Base-by-base conservation (phyloP, 2,113 vertebrate species). In the Melospiza georgiana region DNA sequence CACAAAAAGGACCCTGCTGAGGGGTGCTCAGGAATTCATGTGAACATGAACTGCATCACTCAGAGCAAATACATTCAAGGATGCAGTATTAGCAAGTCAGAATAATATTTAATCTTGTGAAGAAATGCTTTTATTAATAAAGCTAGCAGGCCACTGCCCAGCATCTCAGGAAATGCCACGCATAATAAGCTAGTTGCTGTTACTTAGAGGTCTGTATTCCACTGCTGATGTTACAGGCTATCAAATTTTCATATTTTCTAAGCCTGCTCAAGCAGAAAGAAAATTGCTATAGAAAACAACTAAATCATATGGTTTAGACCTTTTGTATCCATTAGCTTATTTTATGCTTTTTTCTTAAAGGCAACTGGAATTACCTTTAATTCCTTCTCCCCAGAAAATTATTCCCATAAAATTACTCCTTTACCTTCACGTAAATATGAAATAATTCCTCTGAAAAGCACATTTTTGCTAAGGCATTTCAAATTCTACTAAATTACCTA, bases 11-110 rank as follows among this genome's bases (percentile, higher is more conserved):
- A 39, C 8, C 8, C 51, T 49, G 41, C 77, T 27, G 5, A 66
- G 66, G 55, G 12, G 27, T 14, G 9, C 27, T 49, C 28, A 59
- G 68, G 35, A 65, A 57, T 23, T 39, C 33, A 43, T 0, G 0
- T 10, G 43, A 88, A 33, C 24, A 2, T 2, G 0, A 16, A 37
- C 39, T 28, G 63, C 0, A 0, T 25, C 57, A 23, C 67, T 52
- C 48, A 9, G 22, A 57, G 15, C 4, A 4, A 65, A n/a, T 1
- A 33, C 52, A 16, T 27, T 25, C n/a, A 39, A 49, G 10, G 65
- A 44, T 28, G 46, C 24, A 28, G 19, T 10, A 67, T 9, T 37
- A 59, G 14, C 31, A 59, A 73, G 23, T 33, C 2, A 2, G 27
- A 73, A 58, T 52, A 57, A 15, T 3, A 67, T 1, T 12, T 51